Base-by-base conservation (phyloP, 2,797 vertebrate species). In the Strix occidentalis region DNA sequence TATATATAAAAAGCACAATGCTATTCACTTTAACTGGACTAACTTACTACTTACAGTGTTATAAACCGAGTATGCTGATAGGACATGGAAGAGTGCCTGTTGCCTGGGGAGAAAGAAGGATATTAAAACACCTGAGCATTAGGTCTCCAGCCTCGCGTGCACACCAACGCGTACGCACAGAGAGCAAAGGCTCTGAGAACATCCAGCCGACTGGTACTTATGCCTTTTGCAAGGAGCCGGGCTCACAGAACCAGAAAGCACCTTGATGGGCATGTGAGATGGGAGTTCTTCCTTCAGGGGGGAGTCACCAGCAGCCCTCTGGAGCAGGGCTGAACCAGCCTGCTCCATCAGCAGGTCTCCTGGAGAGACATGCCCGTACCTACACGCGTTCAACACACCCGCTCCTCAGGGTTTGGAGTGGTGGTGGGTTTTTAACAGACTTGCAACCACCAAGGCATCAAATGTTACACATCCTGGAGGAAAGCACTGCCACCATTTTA, bases 1-100 rank as follows among this genome's bases (percentile, higher is more conserved):
- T 2, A 58, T 3, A 65, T 16, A 31, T 21, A 39, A 1, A 58
- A 75, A 86, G 18, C 31, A 72, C 35, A 77, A 72, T 0, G 0
- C 6, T 87, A 10, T 57, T 86, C 60, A 61, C 17, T 54, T 71
- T 65, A 76, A 74, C 58, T 14, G 43, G 46, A 75, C 57, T 51
- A 69, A 63, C 65, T 86, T 80, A 60, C 33, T 84, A 97, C 99
- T 98, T 96, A 99, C 99, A 60, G 98, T 99, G 97, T 99, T 99
- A 97, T 99, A 99, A 93, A 99, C 98, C 0, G 99, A 99, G 95
- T 99, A 99, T 3, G 99, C 99, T 31, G 99, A 98, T 19, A 99
- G 97, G 77, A 99, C 98, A 3, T 99, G 98, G 95, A 99, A 99
- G 95, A 99, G 97, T 6, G 98, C 99, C 96, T 99, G 98, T 91